These are phyloP conservation scores for Eptatretus atami DNA, from an alignment of 2,797 vertebrate genomes.

Conservation along the genomic window DNA sequence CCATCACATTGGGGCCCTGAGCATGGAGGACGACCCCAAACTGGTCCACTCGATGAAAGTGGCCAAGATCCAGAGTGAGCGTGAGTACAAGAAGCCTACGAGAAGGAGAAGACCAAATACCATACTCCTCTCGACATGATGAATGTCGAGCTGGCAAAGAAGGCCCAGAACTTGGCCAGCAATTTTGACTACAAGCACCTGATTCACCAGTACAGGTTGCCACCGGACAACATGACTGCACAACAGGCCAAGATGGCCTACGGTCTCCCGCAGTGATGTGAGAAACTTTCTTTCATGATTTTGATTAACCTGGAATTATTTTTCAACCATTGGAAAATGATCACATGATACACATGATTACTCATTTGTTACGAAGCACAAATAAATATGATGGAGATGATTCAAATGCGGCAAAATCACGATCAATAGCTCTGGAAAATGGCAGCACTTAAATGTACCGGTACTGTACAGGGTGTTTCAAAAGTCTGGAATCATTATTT, in stretches of 20 bases:
- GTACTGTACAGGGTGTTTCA: too few relatives aligned
- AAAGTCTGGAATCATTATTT: too few relatives aligned
- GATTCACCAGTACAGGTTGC: constrained; percentile 36
- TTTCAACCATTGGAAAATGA: too few relatives aligned
- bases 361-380: too few relatives aligned
- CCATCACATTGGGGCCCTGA: constrained; percentile 51
- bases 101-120: constrained; percentile 56
- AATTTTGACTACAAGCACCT: constrained; percentile 25
- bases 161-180: constrained; percentile 35
- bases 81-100: constrained; percentile 65
- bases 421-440: too few relatives aligned
- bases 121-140: constrained; percentile 58
- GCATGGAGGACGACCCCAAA: constrained; percentile 53
- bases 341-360: too few relatives aligned
- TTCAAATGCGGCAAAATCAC: too few relatives aligned
- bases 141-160: constrained; percentile 31
- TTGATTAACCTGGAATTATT: too few relatives aligned
- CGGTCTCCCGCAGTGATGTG: constrained; percentile 40
- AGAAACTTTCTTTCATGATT: constrained; percentile 10
- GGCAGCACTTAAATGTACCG: too few relatives aligned
- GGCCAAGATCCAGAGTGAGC: constrained; percentile 57
- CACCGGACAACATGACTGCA: constrained; percentile 39
- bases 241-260: constrained; percentile 28
- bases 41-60: constrained; percentile 59
- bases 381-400: too few relatives aligned